Evolutionary conservation across 2,888 invertebrate species (phyloP), one percentile per base, ranked within the genome.

Genomic region (Ornithoptera priamus): DNA sequence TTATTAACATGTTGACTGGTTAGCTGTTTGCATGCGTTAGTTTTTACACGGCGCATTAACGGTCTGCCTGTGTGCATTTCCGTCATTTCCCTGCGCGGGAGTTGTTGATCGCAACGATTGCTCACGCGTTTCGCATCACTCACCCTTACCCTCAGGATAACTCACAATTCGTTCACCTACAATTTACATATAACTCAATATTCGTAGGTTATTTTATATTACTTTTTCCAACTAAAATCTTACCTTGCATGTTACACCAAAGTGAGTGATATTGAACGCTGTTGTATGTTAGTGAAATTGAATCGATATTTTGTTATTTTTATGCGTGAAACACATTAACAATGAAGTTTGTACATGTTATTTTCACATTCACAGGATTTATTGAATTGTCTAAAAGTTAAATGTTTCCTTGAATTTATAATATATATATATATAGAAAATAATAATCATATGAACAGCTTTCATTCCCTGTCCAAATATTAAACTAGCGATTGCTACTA

Each of bases 91-190:
- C 81, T 85, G 90, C 88, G 89, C 90, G 78, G 82, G 89, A 86
- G 90, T 87, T 84, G 87, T 83, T 88, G 90, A 88, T 90, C 89
- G 89, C 84, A 80, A 88, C 85, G 90, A 89, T 87, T 90, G 89
- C 89, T 89, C 89, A 90, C 91, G 91, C 92, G 92, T 92, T 87
- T 87, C 92, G 91, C 92, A 90, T 90, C 90, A 86, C 84, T 89
- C 90, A 82, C 89, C 90, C 90, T 83, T 84, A 84, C 86, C 85
- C 88, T 79, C 78, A 80, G 81, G 84, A 86, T 85, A 85, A 86
- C 86, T 82, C 78, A 84, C 89, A 85, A 86, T 86, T 82, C 78
- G 84, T 89, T 89, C 88, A 84, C 88, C 87, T 84, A 88, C 83
- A 83, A 90, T 91, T 90, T 89, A 90, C 89, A 89, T 90, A 86